Base-by-base conservation (phyloP, 2,888 invertebrate genomes). In the Steinernema carpocapsae region DNA sequence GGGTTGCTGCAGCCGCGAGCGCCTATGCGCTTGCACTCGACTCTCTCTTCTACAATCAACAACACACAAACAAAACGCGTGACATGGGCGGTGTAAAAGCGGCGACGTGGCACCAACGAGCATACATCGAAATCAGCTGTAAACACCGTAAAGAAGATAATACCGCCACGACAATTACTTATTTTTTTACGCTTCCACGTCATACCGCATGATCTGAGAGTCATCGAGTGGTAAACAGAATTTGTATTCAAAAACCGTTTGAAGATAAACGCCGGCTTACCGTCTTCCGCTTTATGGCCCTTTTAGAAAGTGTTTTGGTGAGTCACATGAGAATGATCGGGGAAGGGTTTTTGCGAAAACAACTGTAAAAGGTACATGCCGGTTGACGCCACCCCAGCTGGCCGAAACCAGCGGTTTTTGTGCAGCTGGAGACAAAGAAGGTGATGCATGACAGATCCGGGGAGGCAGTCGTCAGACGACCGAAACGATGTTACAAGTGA, bases 31-130 rank as follows among this genome's bases (percentile, higher is more conserved):
- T 32, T 32, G 29, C 64, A 32, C 17, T 64, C 26, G 29, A 64
- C 64, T 64, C 64, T 64, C 32, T 64, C 64, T 17, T 26, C 7
- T 17, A 26, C 29, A 26, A 26, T n/a, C 37, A 64, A 64, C 64
- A 64, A 64, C 64, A 64, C 26, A 64, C 64, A 64, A 64, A 64
- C 64, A 64, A 64, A 64, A 17, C 64, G 64, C 64, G 32, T 64
- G 29, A 12, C 19, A 48, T 4, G 48, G n/a, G n/a, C n/a, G n/a
- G n/a, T n/a, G n/a, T n/a, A n/a, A n/a, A 37, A 37, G 37, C 37
- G 37, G 37, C 37, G 3, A 37, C 37, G 37, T 37, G 37, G 37
- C 37, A 37, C 32, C 32, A 64, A 26, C 29, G 64, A 64, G 64
- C 64, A 64, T 64, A 64, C 32, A 64, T 22, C 32, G 2, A 6